Base-by-base conservation (phyloP, 2,797 vertebrate genomes). In the Carapus acus region DNA sequence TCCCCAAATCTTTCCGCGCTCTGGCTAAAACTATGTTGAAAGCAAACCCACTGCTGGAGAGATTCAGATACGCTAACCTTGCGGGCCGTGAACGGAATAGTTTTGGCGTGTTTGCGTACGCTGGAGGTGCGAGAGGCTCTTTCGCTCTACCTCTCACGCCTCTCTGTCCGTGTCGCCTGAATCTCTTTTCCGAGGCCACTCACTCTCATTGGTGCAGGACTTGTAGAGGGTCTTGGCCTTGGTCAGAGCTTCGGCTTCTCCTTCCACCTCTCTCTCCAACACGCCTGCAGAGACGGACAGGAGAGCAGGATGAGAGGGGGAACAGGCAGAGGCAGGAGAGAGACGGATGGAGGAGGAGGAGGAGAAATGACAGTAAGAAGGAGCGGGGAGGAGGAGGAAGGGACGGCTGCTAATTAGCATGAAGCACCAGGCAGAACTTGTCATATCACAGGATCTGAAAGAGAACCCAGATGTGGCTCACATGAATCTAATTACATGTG, bases 121-220 rank as follows among this genome's bases (percentile, higher is more conserved):
- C n/a, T n/a, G n/a, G n/a, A n/a, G n/a, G n/a, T n/a, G n/a, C n/a
- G n/a, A n/a, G n/a, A n/a, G n/a, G n/a, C n/a, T n/a, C n/a, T n/a
- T n/a, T n/a, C n/a, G n/a, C n/a, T n/a, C n/a, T n/a, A n/a, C n/a
- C n/a, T n/a, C n/a, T n/a, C n/a, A n/a, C n/a, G n/a, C n/a, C n/a
- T n/a, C n/a, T n/a, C n/a, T n/a, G n/a, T n/a, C n/a, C n/a, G n/a
- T n/a, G n/a, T n/a, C n/a, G n/a, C n/a, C n/a, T n/a, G n/a, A n/a
- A n/a, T n/a, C n/a, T n/a, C n/a, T n/a, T n/a, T n/a, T n/a, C 11
- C 3, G 31, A 33, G 3, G 31, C 14, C 72, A 88, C 93, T 91
- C 82, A 98, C 96, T 90, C 79, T 97, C 94, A 84, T 97, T 95
- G 64, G 87, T 83, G 55, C 96, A 98, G 0, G 96, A 98, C 72